Evolutionary conservation across 1,140 invertebrate genomes (phyloP), one percentile per base, ranked within the genome.

Genomic region (Drosophila funebris): DNA sequence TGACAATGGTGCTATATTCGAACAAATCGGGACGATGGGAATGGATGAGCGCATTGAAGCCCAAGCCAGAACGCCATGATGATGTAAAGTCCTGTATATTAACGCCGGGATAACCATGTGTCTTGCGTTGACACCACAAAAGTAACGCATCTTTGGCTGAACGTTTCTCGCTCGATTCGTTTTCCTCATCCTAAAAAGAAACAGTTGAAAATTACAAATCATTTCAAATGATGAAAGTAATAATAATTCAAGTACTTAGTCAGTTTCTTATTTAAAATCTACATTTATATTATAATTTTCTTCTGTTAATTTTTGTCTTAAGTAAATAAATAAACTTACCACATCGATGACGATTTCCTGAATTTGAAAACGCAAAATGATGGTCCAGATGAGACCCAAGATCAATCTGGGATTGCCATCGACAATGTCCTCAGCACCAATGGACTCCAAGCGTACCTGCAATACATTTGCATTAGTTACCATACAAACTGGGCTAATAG

Each of bases 341-440:
- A 98, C 97, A 93, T 99, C 97, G 87, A 99, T 99, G 93, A 98
- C 98, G 90, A 99, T 99, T 93, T 99, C 98, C 93, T 99, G 98
- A 80, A 99, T 99, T 94, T 98, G 97, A 93, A 99, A 99, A 24
- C 98, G 93, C 56, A 99, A 93, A 93, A 99, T 99, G 77, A 99
- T 99, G 16, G 98, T 99, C 98, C 99, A 99, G 74, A 99, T 99
- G 8, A 99, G 94, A 88, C 99, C 99, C 39, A 99, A 94, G 89
- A 99, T 99, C 36, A 99, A 94, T 52, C 98, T 94, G 37, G 96
- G 96, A 93, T 99, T 99, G 36, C 98, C 98, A 93, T 99, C 99
- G 20, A 99, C 97, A 80, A 99, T 99, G 92, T 99, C 99, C 93
- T 99, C 98, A 29, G 99, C 98, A 77, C 98, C 99, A 90, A 99